Base-by-base conservation (phyloP, 2,113 vertebrate genomes). In the Suncus etruscus region DNA sequence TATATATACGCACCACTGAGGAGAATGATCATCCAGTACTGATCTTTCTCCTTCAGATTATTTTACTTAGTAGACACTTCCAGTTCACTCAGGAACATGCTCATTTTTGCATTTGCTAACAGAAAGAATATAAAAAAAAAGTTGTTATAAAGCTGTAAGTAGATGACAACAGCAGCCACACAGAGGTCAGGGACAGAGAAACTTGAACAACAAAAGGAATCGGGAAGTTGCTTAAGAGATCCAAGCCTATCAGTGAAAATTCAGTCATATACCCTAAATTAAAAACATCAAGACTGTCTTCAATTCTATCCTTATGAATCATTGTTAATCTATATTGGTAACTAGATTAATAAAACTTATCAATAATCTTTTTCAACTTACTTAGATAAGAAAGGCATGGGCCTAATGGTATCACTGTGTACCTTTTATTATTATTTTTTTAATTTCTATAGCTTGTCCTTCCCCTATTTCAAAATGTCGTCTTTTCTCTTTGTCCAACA, bases 41-140 rank as follows among this genome's bases (percentile, higher is more conserved):
- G 20, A 61, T 61, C 58, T 61, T 61, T 61, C 16, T 61, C 58
- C 58, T 61, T 61, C 58, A 61, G 58, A 61, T 20, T 61, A 20
- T 61, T 61, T 61, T 22, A 61, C 58, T 61, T 61, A 4, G 58
- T 8, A 61, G 16, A 61, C 58, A 61, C 58, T 61, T 54, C 58
- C 18, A 61, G 18, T 61, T 61, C 58, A 16, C 14, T 12, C 50
- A 80, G 78, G 65, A 87, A 51, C 6, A 78, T 22, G 31, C 73
- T 93, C 70, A 86, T 31, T 22, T 75, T 31, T 54, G 90, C 51
- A 81, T 16, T 48, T 81, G 45, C 16, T 75, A 66, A 78, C 10
- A n/a, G 32, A 58, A 48, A 80, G 31, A 39, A 51, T 18, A 31
- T 18, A 69, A 14, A 45, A 48, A 48, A 48, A 75, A 32, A 15